These are phyloP conservation scores for Eubasilissa regina DNA, from an alignment of 1,140 invertebrate species.

Conservation along the genomic window DNA sequence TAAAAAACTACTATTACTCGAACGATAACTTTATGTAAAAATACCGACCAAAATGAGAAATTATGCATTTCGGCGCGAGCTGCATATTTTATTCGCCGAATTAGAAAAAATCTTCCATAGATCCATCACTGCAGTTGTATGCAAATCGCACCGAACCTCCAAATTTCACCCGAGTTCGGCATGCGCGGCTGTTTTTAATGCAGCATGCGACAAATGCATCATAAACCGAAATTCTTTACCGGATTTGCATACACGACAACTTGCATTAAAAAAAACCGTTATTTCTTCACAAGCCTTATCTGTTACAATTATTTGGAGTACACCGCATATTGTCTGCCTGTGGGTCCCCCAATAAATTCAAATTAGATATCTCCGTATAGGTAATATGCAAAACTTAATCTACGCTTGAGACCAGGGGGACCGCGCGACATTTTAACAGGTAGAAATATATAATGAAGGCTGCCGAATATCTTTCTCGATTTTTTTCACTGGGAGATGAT, in stretches of 20 bases:
- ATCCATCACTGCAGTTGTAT: conserved; percentile 44
- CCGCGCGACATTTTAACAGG: conserved; percentile 33
- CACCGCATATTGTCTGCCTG: conserved; percentile 24
- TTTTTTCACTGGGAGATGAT: conserved; percentile 36
- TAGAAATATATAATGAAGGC: conserved; percentile 41
- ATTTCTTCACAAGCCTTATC: conserved; percentile 40
- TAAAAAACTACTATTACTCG: conserved; percentile 14
- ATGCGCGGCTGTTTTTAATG: conserved; percentile 13
- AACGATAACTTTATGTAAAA: conserved; percentile 49
- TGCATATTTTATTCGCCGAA: conserved; percentile 42
- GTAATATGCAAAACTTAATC: conserved; percentile 46
- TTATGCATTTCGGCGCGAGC: conserved; percentile 48
- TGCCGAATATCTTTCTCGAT: conserved; percentile 16
- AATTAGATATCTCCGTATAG: conserved; percentile 45
- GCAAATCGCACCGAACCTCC: conserved; percentile 35
- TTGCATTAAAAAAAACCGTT: conserved; percentile 44
- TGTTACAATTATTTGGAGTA: conserved; percentile 42
- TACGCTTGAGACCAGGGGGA: not conserved
- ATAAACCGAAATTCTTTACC: conserved; percentile 7
- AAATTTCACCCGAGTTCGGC: not conserved
- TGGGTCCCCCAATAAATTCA: conserved; percentile 40
- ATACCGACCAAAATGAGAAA: conserved; percentile 41
- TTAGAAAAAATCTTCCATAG: conserved; percentile 36
- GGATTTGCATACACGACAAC: conserved; percentile 32
- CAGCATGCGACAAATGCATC: conserved; percentile 40